These are phyloP conservation scores for Phaethornis superciliosus DNA, from an alignment of 2,113 vertebrate genomes.

Conservation along the genomic window DNA sequence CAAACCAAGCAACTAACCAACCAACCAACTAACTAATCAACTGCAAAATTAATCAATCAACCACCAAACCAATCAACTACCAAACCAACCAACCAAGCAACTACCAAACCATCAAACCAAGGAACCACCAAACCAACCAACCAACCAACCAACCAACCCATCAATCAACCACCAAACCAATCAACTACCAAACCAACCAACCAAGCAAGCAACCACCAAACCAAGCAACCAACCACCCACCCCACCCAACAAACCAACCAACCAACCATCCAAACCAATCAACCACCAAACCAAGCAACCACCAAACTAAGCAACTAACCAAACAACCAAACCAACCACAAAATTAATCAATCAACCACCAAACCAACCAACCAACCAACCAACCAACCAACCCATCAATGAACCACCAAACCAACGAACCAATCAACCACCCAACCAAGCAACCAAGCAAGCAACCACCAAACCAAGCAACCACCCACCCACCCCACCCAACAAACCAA, in stretches of 20 bases:
- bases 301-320: neutral
- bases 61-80: too few species aligned
- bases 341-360: fast-evolving
- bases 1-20: neutral
- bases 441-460: fast-evolving
- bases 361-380: fast-evolving
- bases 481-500: fast-evolving
- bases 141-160: too few species aligned
- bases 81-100: fast-evolving
- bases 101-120: neutral
- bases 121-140: neutral
- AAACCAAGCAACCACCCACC: fast-evolving
- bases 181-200: fast-evolving
- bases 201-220: neutral
- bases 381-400: fast-evolving
- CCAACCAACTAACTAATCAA: too few species aligned
- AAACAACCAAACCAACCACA: fast-evolving
- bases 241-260: fast-evolving
- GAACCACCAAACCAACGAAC: fast-evolving
- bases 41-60: too few species aligned
- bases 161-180: fast-evolving
- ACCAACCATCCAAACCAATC: neutral
- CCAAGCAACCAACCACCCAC: fast-evolving
- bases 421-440: fast-evolving
- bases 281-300: fast-evolving